phyloP scores from a whole-genome alignment of 35 echinoderm and acorn worm genomes.

The Chiridota heheva region DNA sequence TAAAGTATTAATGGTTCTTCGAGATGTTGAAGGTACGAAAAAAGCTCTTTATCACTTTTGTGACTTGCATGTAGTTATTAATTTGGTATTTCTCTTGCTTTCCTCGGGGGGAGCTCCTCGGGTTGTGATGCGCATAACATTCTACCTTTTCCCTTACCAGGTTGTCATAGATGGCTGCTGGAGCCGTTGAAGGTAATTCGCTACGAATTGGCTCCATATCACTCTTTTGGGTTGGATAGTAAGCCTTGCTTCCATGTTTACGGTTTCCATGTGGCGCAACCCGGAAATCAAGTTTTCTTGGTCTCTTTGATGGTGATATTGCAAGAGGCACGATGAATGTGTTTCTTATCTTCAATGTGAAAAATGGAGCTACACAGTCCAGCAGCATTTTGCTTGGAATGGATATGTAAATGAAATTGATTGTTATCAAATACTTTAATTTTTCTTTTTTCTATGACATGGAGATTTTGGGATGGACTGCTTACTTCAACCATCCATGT shows the following conservation, averaged over 20 bases:
- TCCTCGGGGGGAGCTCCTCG: conserved; percentile 13
- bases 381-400: conserved; percentile 19
- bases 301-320: neutral
- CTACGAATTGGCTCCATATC: neutral
- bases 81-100: conserved; percentile 15
- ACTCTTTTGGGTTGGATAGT: conserved; percentile 25
- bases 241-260: neutral
- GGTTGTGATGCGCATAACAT: conserved; percentile 4
- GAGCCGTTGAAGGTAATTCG: neutral
- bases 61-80: neutral
- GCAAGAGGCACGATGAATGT: conserved; percentile 1
- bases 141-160: neutral
- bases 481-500: conserved; percentile 1
- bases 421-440: neutral
- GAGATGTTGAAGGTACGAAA: conserved; percentile 6
- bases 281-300: conserved; percentile 1
- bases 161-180: conserved; percentile 16
- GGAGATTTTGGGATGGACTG: neutral
- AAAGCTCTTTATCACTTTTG: conserved; percentile 30
- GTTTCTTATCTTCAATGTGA: neutral
- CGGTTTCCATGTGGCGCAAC: conserved; percentile 34
- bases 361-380: conserved; percentile 13
- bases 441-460: neutral
- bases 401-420: neutral
- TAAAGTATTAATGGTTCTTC: conserved; percentile 17